Conservation (phyloP, 2,113 vertebrate genomes). For the Sakesphorus luctuosus region DNA sequence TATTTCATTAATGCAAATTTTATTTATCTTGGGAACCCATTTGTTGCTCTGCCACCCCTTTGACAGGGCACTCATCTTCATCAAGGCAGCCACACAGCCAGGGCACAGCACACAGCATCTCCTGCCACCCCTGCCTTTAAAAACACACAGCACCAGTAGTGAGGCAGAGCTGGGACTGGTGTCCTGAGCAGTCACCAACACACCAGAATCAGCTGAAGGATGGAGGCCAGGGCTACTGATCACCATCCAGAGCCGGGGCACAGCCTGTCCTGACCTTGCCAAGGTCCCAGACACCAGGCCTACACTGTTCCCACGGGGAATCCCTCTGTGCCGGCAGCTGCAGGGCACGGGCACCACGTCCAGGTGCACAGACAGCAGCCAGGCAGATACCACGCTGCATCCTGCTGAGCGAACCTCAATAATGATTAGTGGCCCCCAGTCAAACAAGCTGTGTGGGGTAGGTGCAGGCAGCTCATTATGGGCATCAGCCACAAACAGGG, state of each 20-base stretch:
- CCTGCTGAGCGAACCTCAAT: not conserved
- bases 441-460: not conserved
- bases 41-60: constrained; percentile 38
- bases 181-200: not conserved
- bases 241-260: not conserved
- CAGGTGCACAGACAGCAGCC: constrained; percentile 40
- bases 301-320: not conserved
- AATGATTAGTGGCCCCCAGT: fast-evolving
- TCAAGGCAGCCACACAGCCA: not conserved
- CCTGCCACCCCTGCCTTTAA: not conserved
- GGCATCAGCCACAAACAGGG: fast-evolving
- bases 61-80: constrained; percentile 53
- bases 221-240: not conserved
- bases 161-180: not conserved
- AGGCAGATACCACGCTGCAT: not conserved
- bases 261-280: not conserved
- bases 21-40: constrained; percentile 24
- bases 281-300: not conserved
- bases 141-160: not conserved
- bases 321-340: not conserved
- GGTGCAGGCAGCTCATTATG: not conserved
- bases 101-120: not conserved
- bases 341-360: not conserved
- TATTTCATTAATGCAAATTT: constrained; percentile 54
- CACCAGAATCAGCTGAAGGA: not conserved